Evolutionary conservation across 2,113 vertebrate species (phyloP).

Genomic region (Electrona antarctica): DNA sequence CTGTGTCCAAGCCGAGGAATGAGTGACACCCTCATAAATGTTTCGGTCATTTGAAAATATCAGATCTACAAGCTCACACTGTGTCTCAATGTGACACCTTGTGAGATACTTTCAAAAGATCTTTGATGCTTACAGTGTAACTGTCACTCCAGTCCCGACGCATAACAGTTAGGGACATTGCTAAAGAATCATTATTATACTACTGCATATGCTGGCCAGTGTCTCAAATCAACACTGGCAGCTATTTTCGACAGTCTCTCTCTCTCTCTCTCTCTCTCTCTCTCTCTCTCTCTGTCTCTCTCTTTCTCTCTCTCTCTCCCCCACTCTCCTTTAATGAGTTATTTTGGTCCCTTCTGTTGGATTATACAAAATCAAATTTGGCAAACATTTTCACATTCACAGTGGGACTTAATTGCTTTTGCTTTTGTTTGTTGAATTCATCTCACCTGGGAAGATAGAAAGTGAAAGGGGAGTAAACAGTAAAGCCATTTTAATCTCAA

Average conservation of each 20-base stretch:
- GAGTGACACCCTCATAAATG: too few species aligned
- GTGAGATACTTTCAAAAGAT: too few species aligned
- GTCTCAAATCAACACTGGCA: conserved; percentile 7
- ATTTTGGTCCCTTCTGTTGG: conserved; percentile 8
- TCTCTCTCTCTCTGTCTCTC: conserved; percentile 11
- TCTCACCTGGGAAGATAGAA: conserved; percentile 26
- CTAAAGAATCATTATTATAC: too few species aligned
- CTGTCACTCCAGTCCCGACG: too few species aligned
- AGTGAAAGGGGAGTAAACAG: conserved; percentile 38
- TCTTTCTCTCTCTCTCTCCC: not conserved
- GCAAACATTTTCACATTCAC: conserved; percentile 18
- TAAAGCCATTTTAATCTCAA: conserved; percentile 18
- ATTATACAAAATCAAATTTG: conserved; percentile 38
- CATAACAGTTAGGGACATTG: too few species aligned
- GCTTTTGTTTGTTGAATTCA: conserved; percentile 46
- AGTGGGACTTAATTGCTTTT: conserved; percentile 35
- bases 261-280: conserved; percentile 5
- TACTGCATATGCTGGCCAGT: too few species aligned
- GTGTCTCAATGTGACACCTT: too few species aligned
- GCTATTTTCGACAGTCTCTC: conserved; percentile 22
- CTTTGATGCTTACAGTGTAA: too few species aligned
- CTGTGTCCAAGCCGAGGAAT: too few species aligned
- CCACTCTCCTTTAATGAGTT: conserved; percentile 19
- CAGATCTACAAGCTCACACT: too few species aligned
- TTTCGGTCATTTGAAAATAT: too few species aligned